A percentile compares a stretch with the other conserved stretches of the same genome.
phyloP scores from a whole-genome alignment of 2,113 vertebrate species.

The Oreochromis spilurus region DNA sequence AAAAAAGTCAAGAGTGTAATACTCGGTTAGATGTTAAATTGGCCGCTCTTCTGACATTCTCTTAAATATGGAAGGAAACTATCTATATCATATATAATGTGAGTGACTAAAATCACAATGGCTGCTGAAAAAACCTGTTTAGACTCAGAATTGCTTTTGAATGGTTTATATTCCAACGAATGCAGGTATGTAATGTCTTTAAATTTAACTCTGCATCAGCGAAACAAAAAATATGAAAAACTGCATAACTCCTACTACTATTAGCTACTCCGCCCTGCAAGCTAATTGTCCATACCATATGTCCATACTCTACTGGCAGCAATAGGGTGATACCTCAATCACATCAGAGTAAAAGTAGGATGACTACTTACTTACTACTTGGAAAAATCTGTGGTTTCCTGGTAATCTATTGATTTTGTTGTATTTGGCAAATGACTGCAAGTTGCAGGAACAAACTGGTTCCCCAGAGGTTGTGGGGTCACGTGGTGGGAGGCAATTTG shows the following conservation, averaged over 20 bases:
- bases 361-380: neutral
- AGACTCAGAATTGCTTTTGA: neutral
- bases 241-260: neutral
- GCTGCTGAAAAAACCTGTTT: neutral
- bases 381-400: neutral
- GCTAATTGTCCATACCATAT: neutral
- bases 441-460: neutral
- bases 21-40: neutral
- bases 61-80: neutral
- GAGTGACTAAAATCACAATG: neutral
- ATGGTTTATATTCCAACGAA: neutral
- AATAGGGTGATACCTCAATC: neutral
- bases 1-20: neutral
- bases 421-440: neutral
- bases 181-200: neutral
- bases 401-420: neutral
- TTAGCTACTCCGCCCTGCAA: neutral
- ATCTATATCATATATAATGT: neutral
- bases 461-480: neutral
- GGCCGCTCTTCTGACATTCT: neutral
- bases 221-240: neutral
- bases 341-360: neutral
- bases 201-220: neutral
- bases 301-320: neutral
- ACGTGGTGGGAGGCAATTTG: neutral